A percentile compares a stretch with the other conserved stretches of the same genome.
phyloP scores from a whole-genome alignment of 1,140 invertebrate species.

The Neuroterus valhalla region DNA sequence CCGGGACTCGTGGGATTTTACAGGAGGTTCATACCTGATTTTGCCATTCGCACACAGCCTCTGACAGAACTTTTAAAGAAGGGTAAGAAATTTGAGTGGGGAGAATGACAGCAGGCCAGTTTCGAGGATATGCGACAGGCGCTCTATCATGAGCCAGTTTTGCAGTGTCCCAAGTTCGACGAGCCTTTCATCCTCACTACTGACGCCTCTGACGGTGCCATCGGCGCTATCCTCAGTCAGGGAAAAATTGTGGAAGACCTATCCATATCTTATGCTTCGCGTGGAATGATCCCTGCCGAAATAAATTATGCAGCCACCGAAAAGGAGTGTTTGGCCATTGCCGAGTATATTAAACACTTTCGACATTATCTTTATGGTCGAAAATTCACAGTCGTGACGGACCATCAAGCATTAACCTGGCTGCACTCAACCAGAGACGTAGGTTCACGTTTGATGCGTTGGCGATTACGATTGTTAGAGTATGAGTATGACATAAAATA shows the following conservation, averaged over 20 bases:
- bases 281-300: conserved; percentile 55
- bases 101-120: conserved; percentile 30
- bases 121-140: conserved; percentile 21
- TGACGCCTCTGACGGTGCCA: conserved; percentile 42
- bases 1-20: conserved; percentile 30
- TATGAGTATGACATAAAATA: conserved; percentile 60
- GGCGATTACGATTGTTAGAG: conserved; percentile 57
- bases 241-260: conserved; percentile 32
- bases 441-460: conserved; percentile 52
- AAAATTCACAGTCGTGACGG: too few relatives aligned
- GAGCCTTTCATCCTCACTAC: too few relatives aligned
- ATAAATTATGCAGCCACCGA: conserved; percentile 68
- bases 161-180: conserved; percentile 34
- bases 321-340: too few relatives aligned
- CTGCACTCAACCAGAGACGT: conserved; percentile 71
- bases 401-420: conserved; percentile 74
- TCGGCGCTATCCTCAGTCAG: conserved; percentile 51
- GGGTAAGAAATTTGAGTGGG: too few relatives aligned
- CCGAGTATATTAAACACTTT: too few relatives aligned
- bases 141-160: conserved; percentile 17
- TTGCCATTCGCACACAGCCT: too few relatives aligned
- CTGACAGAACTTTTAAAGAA: too few relatives aligned
- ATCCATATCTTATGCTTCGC: conserved; percentile 21
- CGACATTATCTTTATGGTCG: too few relatives aligned
- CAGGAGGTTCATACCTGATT: conserved; percentile 20